phyloP scores from a whole-genome alignment of 2,113 vertebrate species.

The Ranitomeya imitator region DNA sequence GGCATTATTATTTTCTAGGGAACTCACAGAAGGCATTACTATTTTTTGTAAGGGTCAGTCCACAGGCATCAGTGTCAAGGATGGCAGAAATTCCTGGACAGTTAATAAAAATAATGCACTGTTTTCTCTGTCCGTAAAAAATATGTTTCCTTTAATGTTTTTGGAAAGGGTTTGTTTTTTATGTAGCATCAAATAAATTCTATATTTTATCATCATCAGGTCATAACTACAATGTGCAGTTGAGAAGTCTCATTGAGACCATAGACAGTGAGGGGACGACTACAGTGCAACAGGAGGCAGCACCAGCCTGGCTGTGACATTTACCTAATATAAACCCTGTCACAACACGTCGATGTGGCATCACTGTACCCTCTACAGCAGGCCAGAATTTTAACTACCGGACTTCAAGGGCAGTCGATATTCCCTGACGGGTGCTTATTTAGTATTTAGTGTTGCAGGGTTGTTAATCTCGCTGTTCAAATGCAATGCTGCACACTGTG shows the following conservation, averaged over 20 bases:
- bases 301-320: neutral
- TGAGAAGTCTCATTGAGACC: neutral
- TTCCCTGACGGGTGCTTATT: conserved; percentile 43
- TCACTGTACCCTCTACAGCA: conserved; percentile 11
- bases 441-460: conserved; percentile 51
- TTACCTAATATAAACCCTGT: conserved; percentile 17
- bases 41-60: too few species aligned
- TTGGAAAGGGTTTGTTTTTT: too few species aligned
- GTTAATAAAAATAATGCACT: too few species aligned
- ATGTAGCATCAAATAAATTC: too few species aligned
- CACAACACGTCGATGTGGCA: conserved; percentile 20
- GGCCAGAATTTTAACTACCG: conserved; percentile 33
- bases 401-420: conserved; percentile 50
- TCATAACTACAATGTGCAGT: too few species aligned
- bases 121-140: too few species aligned
- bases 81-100: too few species aligned
- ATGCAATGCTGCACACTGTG: conserved; percentile 23
- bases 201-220: too few species aligned
- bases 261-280: neutral
- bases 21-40: too few species aligned
- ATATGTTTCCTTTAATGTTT: too few species aligned
- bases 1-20: too few species aligned
- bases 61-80: too few species aligned
- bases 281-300: neutral
- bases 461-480: conserved; percentile 30